These are phyloP conservation scores for Spea bombifrons DNA, from an alignment of 2,113 vertebrate genomes.

Conservation along the genomic window DNA sequence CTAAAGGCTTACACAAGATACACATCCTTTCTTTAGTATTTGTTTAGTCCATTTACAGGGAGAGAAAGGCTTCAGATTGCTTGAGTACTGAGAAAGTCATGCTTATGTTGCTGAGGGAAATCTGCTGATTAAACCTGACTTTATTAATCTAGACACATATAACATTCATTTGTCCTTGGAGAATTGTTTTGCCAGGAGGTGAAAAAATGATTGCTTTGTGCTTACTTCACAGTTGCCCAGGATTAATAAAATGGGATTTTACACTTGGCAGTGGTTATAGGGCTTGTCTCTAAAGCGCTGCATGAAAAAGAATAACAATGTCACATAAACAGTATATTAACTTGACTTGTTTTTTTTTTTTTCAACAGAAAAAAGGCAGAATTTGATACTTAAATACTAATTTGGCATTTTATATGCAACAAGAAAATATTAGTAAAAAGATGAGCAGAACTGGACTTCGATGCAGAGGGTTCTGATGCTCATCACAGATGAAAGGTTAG, in stretches of 20 bases:
- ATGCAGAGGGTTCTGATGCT: no score
- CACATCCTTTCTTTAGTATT: background rate
- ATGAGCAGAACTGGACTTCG: no score
- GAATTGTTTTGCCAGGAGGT: slow-evolving; percentile 46
- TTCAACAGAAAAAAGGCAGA: background rate
- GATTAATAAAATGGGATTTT: slow-evolving; percentile 46
- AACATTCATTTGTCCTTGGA: slow-evolving; percentile 43
- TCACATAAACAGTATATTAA: slow-evolving; percentile 25
- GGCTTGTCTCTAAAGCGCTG: slow-evolving; percentile 23
- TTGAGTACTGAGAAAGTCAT: slow-evolving; percentile 29
- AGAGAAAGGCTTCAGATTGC: slow-evolving; percentile 1
- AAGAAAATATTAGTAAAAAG: no score
- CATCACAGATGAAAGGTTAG: no score
- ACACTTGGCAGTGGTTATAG: slow-evolving; percentile 34
- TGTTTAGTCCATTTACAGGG: background rate
- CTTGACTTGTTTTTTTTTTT: slow-evolving; percentile 5
- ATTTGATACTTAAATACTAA: background rate
- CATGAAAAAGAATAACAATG: background rate
- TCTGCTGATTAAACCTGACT: slow-evolving; percentile 43
- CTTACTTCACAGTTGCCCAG: slow-evolving; percentile 29
- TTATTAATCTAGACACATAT: slow-evolving; percentile 43
- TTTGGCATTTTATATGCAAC: background rate
- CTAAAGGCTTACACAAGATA: no score
- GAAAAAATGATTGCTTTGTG: slow-evolving; percentile 37
- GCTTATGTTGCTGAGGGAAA: slow-evolving; percentile 31